phyloP scores from a whole-genome alignment of 2,888 invertebrate species.

The Eucera pruinosa region DNA sequence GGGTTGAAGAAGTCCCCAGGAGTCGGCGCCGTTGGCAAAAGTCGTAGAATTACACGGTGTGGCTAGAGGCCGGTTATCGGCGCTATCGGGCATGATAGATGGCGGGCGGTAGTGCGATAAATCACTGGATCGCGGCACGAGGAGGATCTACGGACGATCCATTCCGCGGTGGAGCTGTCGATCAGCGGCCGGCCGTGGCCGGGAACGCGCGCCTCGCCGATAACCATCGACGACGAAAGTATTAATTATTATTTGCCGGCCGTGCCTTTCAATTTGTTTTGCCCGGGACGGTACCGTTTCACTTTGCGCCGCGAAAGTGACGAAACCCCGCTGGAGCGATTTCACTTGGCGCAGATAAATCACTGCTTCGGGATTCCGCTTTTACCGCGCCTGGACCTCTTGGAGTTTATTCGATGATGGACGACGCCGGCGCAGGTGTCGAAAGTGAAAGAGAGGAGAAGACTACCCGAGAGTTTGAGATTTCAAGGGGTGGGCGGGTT shows the following conservation, averaged over 20 bases:
- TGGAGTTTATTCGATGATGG: slow-evolving; percentile 36
- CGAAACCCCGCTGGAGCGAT: slow-evolving; percentile 67
- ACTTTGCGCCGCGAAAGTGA: slow-evolving; percentile 66
- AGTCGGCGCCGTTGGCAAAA: slow-evolving; percentile 50
- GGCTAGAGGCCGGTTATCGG: slow-evolving; percentile 62
- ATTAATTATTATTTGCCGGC: slow-evolving; percentile 71
- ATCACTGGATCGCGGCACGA: slow-evolving; percentile 71
- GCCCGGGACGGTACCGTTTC: slow-evolving; percentile 54
- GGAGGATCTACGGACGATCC: slow-evolving; percentile 62
- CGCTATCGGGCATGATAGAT: slow-evolving; percentile 74
- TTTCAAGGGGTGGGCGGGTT: no score
- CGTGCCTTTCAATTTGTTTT: slow-evolving; percentile 68
- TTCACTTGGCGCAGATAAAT: slow-evolving; percentile 67
- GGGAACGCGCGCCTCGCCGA: slow-evolving; percentile 43
- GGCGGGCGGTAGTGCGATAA: slow-evolving; percentile 73
- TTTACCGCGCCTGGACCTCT: slow-evolving; percentile 39
- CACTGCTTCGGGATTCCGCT: slow-evolving; percentile 63
- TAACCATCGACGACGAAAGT: slow-evolving; percentile 72
- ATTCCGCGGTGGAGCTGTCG: slow-evolving; percentile 56
- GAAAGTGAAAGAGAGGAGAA: slow-evolving; percentile 32
- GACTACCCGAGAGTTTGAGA: neutral
- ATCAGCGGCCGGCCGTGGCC: slow-evolving; percentile 57
- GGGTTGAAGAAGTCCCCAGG: no score
- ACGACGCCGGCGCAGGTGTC: slow-evolving; percentile 42
- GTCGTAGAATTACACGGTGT: slow-evolving; percentile 48